Base-by-base conservation (phyloP, 2,113 vertebrate genomes). In the Steatornis caripensis region DNA sequence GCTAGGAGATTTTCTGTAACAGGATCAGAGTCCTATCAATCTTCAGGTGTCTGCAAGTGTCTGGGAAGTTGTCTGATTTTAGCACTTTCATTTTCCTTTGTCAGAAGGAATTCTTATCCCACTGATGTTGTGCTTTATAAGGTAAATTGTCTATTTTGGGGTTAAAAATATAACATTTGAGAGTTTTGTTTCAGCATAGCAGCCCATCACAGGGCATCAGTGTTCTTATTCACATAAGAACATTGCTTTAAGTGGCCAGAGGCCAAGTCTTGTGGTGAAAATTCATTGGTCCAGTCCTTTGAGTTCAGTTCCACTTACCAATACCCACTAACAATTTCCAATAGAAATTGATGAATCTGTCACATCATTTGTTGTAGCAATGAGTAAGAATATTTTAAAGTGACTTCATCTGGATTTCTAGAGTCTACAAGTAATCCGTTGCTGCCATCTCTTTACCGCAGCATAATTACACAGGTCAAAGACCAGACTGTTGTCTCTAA, bases 121-220 rank as follows among this genome's bases (percentile, higher is more conserved):
- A 29, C 14, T 34, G 22, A 34, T 72, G 6, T 2, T 51, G 7
- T 72, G 9, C 15, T 58, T 91, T 68, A 34, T 64, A 60, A 62
- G 21, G 18, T 30, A 87, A 61, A 60, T 27, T 43, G 5, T 2
- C 6, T 65, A 9, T 20, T 83, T 65, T 5, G 13, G 6, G 8
- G 64, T 76, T 27, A 15, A 89, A 54, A 71, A 70, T 11, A 12
- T 0, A 12, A 16, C 7, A 3, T 77, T 58, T 57, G 11, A 7
- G 17, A 23, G 29, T 61, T 81, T 27, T 30, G 4, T 84, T 82
- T 82, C 61, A 82, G n/a, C 53, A 72, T 8, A 91, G 10, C 16
- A 65, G 4, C 11, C 6, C 30, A 15, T 51, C 12, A 46, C 23
- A 66, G 19, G 16, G 9, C 8, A 19, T 4, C 61, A 0, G 6